These are phyloP conservation scores for Aphis gossypii DNA, from an alignment of 1,140 invertebrate species.

Conservation along the genomic window DNA sequence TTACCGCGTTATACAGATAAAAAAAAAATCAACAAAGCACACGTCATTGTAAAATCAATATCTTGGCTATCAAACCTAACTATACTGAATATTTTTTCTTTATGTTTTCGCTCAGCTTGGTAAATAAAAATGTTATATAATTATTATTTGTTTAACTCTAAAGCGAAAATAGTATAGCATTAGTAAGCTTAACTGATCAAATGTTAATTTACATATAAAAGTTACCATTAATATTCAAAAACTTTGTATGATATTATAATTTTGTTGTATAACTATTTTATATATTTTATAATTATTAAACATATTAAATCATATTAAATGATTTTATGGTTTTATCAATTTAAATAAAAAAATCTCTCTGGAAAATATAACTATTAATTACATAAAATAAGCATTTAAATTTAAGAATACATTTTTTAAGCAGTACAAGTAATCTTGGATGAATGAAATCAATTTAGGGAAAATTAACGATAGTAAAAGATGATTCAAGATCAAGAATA, in stretches of 20 bases:
- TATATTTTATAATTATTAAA: too few relatives aligned
- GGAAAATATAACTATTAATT: neutral
- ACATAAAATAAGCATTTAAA: neutral
- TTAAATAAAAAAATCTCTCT: neutral
- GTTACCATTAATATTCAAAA: too few relatives aligned
- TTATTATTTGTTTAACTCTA: too few relatives aligned
- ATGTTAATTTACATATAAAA: too few relatives aligned
- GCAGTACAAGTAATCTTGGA: neutral
- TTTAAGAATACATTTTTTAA: neutral
- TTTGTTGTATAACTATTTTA: too few relatives aligned
- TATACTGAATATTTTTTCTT: neutral
- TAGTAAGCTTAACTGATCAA: too few relatives aligned
- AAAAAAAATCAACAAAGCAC: neutral
- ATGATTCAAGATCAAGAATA: neutral
- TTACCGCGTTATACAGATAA: neutral
- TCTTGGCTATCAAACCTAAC: neutral
- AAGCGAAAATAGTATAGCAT: too few relatives aligned
- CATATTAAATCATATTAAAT: too few relatives aligned
- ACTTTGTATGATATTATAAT: too few relatives aligned
- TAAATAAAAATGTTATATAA: too few relatives aligned
- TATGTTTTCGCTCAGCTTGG: neutral
- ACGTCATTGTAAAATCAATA: slow-evolving; percentile 57
- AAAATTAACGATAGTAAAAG: neutral
- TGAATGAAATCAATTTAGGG: neutral
- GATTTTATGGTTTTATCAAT: too few relatives aligned